Evolutionary conservation across 2,797 vertebrate species (phyloP), one percentile per base, ranked within the genome.

Genomic region (Lateolabrax maculatus): DNA sequence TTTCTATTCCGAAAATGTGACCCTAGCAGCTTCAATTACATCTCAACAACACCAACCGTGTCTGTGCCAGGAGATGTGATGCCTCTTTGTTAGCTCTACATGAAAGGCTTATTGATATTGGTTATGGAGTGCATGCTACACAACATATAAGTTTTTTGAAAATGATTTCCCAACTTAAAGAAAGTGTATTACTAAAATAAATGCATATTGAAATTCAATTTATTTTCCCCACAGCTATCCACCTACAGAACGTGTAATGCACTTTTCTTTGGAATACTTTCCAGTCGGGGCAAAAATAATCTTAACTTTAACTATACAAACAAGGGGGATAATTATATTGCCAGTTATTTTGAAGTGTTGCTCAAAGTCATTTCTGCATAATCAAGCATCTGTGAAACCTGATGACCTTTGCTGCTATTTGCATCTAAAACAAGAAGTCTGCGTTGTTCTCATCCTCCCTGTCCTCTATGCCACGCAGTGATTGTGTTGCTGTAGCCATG

Each of bases 1-100:
- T 98, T 98, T 97, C 97, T 96, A 95, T 95, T 94, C 92, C 92
- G 91, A 96, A 96, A 96, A 97, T 93, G 96, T 94, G 95, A 96
- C 94, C 92, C 90, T 91, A 89, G 89, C 75, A 88, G 89, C 93
- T 95, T 95, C 94, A 94, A 95, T 94, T 95, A 94, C 92, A 87
- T 87, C 89, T 92, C 90, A 77, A 88, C 85, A 92, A 89, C 89
- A 83, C 83, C 90, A 75, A 82, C 70, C 83, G 89, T 86, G 88
- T 90, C 90, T 63, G 74, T 75, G 84, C 80, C 87, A 86, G 90
- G 79, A 87, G 89, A 87, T 90, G 84, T 81, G 84, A 88, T 75
- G 84, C 81, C 81, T 92, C 90, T 94, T 94, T 94, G 91, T 94
- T 93, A 90, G 90, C 82, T 74, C 83, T 61, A 93, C 93, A 95